Base-by-base conservation (phyloP, 2,113 vertebrate genomes). In the Erpornis zantholeuca region DNA sequence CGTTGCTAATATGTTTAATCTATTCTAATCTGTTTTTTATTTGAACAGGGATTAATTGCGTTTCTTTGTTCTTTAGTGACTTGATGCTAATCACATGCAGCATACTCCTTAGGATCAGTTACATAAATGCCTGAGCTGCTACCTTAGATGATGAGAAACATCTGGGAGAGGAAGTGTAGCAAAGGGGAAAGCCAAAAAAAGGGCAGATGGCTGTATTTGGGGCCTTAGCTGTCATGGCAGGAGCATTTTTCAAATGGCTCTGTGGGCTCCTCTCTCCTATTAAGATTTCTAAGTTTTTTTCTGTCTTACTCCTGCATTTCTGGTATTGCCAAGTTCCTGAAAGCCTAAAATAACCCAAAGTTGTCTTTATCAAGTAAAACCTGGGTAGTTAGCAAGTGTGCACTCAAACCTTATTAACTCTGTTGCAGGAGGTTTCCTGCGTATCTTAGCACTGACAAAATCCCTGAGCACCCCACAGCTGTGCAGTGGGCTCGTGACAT, bases 31-130 rank as follows among this genome's bases (percentile, higher is more conserved):
- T 90, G 64, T 10, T 94, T 92, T 92, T 94, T 94, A 92, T 96
- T 97, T 96, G 82, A 97, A 88, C 54, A 83, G 60, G 52, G 82
- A 91, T 95, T 96, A 96, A 96, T 96, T 93, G 76, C 33, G 49
- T 90, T 96, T 96, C 96, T 97, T 95, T 97, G 95, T 95, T 94
- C 93, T 92, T 94, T 86, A 68, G 87, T 94, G 88, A 90, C 75
- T 96, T 95, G 94, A 96, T 93, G 90, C 79, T 97, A 94, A 97
- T 97, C 94, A 95, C 75, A 90, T 92, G 90, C 87, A 92, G 88
- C 88, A 88, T 24, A 47, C 64, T 94, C 82, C 54, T 91, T 60
- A 9, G 64, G 87, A 95, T 95, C 92, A 73, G 90, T 96, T 97
- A 96, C 93, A 86, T 0, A 12, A 94, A 81, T 90, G 79, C 82